phyloP scores from a whole-genome alignment of 2,113 vertebrate species.

The Cathartes aura region DNA sequence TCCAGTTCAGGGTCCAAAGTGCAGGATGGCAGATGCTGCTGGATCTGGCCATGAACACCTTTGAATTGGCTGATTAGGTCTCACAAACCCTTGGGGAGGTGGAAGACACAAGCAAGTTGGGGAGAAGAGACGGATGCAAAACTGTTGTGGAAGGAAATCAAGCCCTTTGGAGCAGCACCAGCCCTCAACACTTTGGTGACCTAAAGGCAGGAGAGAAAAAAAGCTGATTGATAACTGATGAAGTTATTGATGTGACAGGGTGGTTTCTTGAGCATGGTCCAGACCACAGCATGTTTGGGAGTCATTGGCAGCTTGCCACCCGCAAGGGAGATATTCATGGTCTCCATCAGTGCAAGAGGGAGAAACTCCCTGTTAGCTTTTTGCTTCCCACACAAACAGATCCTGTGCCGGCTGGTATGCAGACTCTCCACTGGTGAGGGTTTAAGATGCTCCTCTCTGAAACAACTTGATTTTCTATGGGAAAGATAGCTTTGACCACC shows the following conservation, averaged over 20 bases:
- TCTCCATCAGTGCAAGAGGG: neutral
- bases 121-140: neutral
- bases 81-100: neutral
- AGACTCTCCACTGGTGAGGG: neutral
- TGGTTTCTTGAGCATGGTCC: neutral
- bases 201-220: neutral
- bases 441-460: neutral
- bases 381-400: neutral
- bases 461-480: neutral
- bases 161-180: neutral
- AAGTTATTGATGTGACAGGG: neutral
- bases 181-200: neutral
- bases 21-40: neutral
- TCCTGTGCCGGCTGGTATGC: neutral
- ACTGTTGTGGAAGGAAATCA: neutral
- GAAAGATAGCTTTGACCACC: neutral
- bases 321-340: neutral
- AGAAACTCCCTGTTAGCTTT: neutral
- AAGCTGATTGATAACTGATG: neutral
- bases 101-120: neutral
- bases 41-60: neutral
- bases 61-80: neutral
- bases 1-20: neutral
- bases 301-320: neutral
- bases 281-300: neutral